Base-by-base conservation (phyloP, 2,797 vertebrate species). In the Myotis planiceps region DNA sequence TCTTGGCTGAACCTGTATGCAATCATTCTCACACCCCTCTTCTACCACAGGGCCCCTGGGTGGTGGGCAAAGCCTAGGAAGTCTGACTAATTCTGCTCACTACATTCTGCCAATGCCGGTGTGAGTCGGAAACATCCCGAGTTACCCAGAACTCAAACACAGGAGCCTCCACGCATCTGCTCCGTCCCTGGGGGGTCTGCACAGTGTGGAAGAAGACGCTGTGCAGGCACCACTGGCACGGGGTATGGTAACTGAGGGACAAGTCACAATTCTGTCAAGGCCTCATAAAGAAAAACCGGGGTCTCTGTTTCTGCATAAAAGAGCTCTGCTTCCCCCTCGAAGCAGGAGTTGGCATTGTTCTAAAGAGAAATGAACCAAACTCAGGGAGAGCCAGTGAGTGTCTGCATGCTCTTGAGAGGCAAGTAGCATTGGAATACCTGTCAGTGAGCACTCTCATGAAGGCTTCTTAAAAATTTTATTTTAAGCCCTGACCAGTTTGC, bases 401-500 rank as follows among this genome's bases (percentile, higher is more conserved):
- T 66, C 3, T 76, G 25, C 69, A 34, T 39, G n/a, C 42, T 68
- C n/a, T 32, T 51, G 29, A 92, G 55, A 37, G 53, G 32, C 15
- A 69, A n/a, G 7, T 19, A 29, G 55, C 37, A 78, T 2, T 4
- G 60, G 6, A 25, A 29, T 9, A 53, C 6, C 9, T 27, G 45
- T 16, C 6, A 60, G 2, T 68, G 84, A 63, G 71, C 8, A 37
- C 3, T 53, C 5, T 3, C 12, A 5, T 27, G 55, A 58, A 58
- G 55, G 55, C 55, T 58, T 58, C 55, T 27, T 58, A 97, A 98
- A 45, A 45, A 45, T 13, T 45, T 45, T 14, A 42, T 42, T 10
- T 42, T 42, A 42, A 42, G 42, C 42, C 42, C 42, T 42, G 42
- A 42, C 42, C 2, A 2, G 42, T 42, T 42, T 9, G 42, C 9